Percentiles rank a stretch among this genome's conserved stretches.
phyloP scores from a whole-genome alignment of 1,140 invertebrate species.

The Dryas iulia region DNA sequence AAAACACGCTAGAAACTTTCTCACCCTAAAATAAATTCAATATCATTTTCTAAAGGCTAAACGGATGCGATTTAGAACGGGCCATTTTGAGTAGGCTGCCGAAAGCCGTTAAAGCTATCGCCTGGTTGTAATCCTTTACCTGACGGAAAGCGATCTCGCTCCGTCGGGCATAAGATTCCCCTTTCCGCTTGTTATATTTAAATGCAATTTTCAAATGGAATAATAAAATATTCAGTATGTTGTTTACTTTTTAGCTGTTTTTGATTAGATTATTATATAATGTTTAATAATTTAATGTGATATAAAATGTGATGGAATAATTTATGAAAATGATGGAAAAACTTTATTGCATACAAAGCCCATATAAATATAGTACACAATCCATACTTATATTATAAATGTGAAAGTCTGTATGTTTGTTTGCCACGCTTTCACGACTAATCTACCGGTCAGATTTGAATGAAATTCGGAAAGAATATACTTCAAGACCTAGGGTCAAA shows the following conservation, averaged over 20 bases:
- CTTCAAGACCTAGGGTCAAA: too few relatives aligned
- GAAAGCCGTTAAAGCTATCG: conserved; percentile 33
- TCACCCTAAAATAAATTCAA: conserved; percentile 1
- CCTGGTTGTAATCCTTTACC: conserved; percentile 34
- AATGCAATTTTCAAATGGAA: conserved; percentile 9
- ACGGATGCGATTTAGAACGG: conserved; percentile 18
- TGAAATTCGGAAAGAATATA: too few relatives aligned
- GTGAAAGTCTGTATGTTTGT: too few relatives aligned
- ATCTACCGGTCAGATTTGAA: too few relatives aligned
- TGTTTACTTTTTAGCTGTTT: neutral
- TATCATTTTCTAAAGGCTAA: conserved; percentile 13
- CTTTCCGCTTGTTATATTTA: conserved; percentile 23
- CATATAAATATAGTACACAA: too few relatives aligned
- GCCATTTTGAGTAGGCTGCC: conserved; percentile 20
- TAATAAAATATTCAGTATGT: neutral
- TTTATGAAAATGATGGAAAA: too few relatives aligned
- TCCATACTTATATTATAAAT: too few relatives aligned
- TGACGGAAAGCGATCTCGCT: conserved; percentile 28
- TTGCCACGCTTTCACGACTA: too few relatives aligned
- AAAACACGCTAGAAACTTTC: neutral
- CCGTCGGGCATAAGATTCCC: conserved; percentile 23
- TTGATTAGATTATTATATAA: too few relatives aligned
- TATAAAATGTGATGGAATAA: too few relatives aligned
- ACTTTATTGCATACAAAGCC: too few relatives aligned
- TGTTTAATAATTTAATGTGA: too few relatives aligned